Evolutionary conservation across 2,797 vertebrate species (phyloP).

Genomic region (Tamandua tetradactyla): DNA sequence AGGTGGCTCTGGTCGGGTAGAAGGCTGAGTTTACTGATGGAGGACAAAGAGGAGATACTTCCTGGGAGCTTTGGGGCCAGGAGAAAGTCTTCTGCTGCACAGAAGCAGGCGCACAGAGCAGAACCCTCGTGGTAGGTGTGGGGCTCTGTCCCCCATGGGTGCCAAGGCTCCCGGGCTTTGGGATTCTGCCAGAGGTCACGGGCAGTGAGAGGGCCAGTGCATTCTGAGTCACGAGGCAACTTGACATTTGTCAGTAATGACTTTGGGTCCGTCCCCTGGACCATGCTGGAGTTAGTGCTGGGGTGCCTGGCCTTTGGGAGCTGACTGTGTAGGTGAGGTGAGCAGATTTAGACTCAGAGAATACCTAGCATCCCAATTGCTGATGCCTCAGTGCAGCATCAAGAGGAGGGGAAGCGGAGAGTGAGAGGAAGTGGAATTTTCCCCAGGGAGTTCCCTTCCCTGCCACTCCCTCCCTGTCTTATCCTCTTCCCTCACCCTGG

Average conservation of each 20-base stretch:
- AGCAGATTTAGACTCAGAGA: not conserved
- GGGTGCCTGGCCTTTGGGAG: not conserved
- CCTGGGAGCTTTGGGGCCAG: not conserved
- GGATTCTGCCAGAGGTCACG: not conserved
- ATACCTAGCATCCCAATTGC: not conserved
- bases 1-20: not conserved
- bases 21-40: not conserved
- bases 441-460: not conserved
- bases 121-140: not conserved
- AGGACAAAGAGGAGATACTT: not conserved
- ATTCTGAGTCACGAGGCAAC: not conserved
- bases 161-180: accelerated
- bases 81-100: not conserved
- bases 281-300: not conserved
- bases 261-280: not conserved
- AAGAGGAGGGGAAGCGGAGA: not conserved
- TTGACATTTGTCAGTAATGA: not conserved
- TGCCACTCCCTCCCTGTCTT: not conserved
- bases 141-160: not conserved
- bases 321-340: not conserved
- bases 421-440: not conserved
- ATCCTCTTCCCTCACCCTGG: not conserved
- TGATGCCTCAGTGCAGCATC: not conserved
- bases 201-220: not conserved
- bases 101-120: not conserved